Conservation (phyloP, 2,888 invertebrate genomes). For the Apamea crenata region DNA sequence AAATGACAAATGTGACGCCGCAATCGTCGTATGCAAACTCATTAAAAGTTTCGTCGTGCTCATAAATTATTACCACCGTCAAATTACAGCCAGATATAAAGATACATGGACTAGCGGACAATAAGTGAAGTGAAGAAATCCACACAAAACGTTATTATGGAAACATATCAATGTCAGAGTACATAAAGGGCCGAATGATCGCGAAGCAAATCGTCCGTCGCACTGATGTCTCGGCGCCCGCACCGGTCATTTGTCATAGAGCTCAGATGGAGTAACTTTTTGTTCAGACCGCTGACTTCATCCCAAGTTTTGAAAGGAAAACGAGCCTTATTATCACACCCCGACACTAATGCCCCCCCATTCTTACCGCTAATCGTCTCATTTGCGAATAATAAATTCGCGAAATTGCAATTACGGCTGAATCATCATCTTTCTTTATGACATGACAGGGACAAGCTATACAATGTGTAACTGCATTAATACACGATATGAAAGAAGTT, state of each 20-base stretch:
- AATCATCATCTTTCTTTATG: slow-evolving; percentile 58
- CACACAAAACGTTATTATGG: slow-evolving; percentile 71
- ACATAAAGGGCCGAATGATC: slow-evolving; percentile 79
- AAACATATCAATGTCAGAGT: slow-evolving; percentile 72
- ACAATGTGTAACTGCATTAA: neutral
- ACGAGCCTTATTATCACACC: slow-evolving; percentile 81
- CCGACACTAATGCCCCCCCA: slow-evolving; percentile 80
- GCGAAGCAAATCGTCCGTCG: slow-evolving; percentile 85
- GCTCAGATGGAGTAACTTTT: slow-evolving; percentile 88
- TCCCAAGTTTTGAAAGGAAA: slow-evolving; percentile 85
- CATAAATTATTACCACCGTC: slow-evolving; percentile 33
- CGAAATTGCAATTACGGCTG: slow-evolving; percentile 62
- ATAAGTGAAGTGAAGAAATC: slow-evolving; percentile 44
- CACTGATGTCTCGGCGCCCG: slow-evolving; percentile 78
- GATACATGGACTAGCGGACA: slow-evolving; percentile 23
- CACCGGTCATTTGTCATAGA: slow-evolving; percentile 87
- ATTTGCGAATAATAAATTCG: slow-evolving; percentile 77
- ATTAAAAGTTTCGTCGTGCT: slow-evolving; percentile 54
- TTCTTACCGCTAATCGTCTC: slow-evolving; percentile 77
- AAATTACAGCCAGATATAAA: slow-evolving; percentile 24
- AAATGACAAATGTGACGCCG: slow-evolving; percentile 28
- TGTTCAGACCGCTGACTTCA: slow-evolving; percentile 86
- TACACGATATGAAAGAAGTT: neutral
- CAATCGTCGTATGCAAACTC: slow-evolving; percentile 27
- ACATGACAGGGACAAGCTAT: slow-evolving; percentile 23